These are phyloP conservation scores for Crotalus tigris DNA, from an alignment of 2,113 vertebrate species.

Conservation along the genomic window DNA sequence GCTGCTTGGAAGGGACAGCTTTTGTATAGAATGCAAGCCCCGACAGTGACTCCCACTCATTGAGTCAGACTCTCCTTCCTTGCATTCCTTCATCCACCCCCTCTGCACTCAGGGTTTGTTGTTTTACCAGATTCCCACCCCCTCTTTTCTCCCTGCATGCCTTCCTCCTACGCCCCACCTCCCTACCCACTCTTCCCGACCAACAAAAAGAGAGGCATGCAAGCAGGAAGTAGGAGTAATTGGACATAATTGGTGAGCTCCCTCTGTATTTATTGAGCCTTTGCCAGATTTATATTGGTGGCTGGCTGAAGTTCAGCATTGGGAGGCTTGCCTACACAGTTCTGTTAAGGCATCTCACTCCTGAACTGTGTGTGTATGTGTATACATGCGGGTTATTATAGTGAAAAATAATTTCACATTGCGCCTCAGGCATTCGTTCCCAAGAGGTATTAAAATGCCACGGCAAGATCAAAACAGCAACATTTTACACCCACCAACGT, in stretches of 20 bases:
- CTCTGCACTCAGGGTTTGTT: conserved; percentile 46
- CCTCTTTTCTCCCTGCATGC: conserved; percentile 41
- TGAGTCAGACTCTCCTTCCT: conserved; percentile 29
- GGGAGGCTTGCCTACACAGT: conserved; percentile 34
- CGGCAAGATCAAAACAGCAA: background rate
- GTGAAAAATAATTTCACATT: conserved; percentile 26
- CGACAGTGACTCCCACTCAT: background rate
- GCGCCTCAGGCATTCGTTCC: conserved; percentile 7
- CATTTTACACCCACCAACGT: conserved; percentile 20
- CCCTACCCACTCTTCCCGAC: conserved; percentile 43
- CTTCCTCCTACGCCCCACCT: conserved; percentile 55
- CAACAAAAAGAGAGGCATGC: conserved; percentile 46
- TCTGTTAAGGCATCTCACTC: conserved; percentile 21
- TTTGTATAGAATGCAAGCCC: background rate
- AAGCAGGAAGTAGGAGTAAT: conserved; percentile 57
- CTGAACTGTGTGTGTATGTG: conserved; percentile 6
- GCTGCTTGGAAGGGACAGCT: background rate
- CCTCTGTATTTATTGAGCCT: conserved; percentile 29
- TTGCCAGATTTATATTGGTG: conserved; percentile 14
- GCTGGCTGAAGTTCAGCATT: conserved; percentile 12
- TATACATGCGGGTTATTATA: conserved; percentile 24
- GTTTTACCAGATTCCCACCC: conserved; percentile 41
- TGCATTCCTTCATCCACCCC: conserved; percentile 25
- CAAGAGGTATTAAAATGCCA: background rate
- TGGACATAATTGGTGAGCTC: conserved; percentile 53